phyloP scores from a whole-genome alignment of 2,113 vertebrate species.

The Fulica atra region DNA sequence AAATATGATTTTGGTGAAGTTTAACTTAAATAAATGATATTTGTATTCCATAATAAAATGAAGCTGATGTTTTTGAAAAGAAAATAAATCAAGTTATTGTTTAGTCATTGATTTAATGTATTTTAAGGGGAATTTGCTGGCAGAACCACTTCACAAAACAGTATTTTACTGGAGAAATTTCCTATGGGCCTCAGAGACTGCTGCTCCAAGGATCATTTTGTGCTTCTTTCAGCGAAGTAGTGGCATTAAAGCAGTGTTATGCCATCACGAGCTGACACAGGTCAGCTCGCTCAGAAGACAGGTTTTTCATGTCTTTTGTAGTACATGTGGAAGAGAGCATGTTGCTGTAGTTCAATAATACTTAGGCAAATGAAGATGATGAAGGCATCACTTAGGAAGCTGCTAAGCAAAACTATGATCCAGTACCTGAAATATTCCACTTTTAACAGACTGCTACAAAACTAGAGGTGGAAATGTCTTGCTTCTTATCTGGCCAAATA shows the following conservation, averaged over 20 bases:
- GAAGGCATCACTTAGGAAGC: neutral
- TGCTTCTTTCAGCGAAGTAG: neutral
- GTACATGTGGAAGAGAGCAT: neutral
- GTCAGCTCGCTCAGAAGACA: neutral
- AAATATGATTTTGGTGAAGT: conserved; percentile 10
- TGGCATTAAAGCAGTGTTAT: neutral
- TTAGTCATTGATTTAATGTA: conserved; percentile 17
- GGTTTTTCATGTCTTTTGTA: neutral
- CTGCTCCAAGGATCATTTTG: neutral
- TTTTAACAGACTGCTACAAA: neutral
- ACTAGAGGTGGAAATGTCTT: neutral
- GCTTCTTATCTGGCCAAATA: neutral
- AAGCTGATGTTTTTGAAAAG: conserved; percentile 2
- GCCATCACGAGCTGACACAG: neutral
- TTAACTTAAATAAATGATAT: conserved; percentile 22
- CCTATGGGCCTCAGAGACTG: neutral
- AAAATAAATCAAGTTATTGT: neutral
- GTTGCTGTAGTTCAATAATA: neutral
- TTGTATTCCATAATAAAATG: conserved; percentile 36
- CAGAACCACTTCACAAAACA: neutral
- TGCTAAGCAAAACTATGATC: neutral
- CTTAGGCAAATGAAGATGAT: neutral
- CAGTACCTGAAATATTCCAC: neutral
- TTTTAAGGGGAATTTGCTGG: conserved; percentile 14
- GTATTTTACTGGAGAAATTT: conserved; percentile 12